Evolutionary conservation across 2,797 vertebrate species (phyloP), one percentile per base, ranked within the genome.

Genomic region (Australoheros facetus): DNA sequence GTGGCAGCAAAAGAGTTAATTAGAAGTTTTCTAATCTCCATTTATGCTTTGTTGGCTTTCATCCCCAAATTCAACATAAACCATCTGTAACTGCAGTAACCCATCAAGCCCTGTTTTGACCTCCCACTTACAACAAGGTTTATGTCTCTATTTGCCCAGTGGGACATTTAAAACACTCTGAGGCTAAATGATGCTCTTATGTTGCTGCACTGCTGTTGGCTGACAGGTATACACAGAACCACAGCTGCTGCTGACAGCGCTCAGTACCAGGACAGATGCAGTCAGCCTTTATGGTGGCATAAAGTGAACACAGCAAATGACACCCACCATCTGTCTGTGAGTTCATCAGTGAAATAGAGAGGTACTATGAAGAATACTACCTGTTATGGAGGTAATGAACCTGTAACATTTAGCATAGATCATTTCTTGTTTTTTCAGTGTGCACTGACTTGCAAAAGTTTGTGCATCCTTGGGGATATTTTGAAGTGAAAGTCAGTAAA

Each of bases 321-420:
- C 93, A 85, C 92, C 87, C 91, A 79, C 96, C 96, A 96, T 97
- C 96, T 98, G 96, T 95, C 95, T 93, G 91, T 88, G 86, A 82
- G 88, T 91, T 94, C 93, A 95, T 91, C 92, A 92, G 13, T 75
- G 53, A 78, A 57, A 73, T 73, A 13, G 66, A 82, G 70, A 77
- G 70, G 28, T 45, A 8, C 21, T 21, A 17, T 11, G n/a, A 82
- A 73, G 79, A 85, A 17, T 37, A 28, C 17, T 11, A 21, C 32
- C 17, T 42, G 48, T 54, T 37, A 26, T 57, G 75, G 34, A 60
- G 57, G 84, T 75, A 59, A 72, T 70, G 73, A 76, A 30, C 1
- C 37, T 39, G 8, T 56, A 64, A 71, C 17, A 14, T 51, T 54
- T 23, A 19, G 19, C 5, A 34, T 13, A 53, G 54, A 12, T 45